phyloP scores from a whole-genome alignment of 2,888 invertebrate species.

The Phania funesta region DNA sequence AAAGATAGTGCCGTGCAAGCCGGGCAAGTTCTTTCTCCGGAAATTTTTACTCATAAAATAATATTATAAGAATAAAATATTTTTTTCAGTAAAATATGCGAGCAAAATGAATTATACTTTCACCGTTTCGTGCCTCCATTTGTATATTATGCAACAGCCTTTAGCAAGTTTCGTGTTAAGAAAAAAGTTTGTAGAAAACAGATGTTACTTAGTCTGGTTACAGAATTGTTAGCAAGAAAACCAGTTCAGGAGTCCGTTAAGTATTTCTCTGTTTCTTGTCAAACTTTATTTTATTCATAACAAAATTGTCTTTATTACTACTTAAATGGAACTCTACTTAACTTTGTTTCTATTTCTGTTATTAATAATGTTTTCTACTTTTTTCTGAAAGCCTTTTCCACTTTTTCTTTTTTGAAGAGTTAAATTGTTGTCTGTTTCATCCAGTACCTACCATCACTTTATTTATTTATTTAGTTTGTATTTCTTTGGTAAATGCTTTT shows the following conservation, averaged over 20 bases:
- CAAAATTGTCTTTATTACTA: constrained; percentile 42
- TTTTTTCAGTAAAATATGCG: no score
- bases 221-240: background rate
- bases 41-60: no score
- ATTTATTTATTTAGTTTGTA: constrained; percentile 13
- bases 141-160: background rate
- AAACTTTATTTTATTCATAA: background rate
- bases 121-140: background rate
- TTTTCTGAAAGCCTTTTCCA: background rate
- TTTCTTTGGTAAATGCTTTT: constrained; percentile 46
- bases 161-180: background rate
- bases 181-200: background rate
- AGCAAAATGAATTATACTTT: no score
- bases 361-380: background rate
- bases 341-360: constrained; percentile 33
- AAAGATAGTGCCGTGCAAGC: no score
- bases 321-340: constrained; percentile 23
- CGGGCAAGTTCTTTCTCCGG: no score
- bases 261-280: background rate
- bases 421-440: constrained; percentile 47
- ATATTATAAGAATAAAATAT: no score
- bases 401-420: constrained; percentile 37
- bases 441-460: background rate
- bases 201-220: background rate
- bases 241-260: background rate